Percentiles rank a stretch among this genome's conserved stretches.
These are phyloP conservation scores for Andrena hattorfiana DNA, from an alignment of 2,888 invertebrate genomes.

Conservation along the genomic window DNA sequence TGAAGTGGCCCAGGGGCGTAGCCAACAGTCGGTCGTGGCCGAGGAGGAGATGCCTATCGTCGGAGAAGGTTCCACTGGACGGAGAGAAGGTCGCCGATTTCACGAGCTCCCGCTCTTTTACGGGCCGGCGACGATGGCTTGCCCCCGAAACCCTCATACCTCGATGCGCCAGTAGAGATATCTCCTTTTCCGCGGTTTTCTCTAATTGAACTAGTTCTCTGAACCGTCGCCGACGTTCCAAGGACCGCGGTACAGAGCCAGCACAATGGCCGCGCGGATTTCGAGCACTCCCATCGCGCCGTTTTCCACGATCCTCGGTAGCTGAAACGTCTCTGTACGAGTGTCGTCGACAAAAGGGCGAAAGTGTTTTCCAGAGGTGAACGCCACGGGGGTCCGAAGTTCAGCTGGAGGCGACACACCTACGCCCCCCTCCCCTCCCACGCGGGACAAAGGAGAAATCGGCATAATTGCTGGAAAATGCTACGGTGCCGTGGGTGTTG, in stretches of 20 bases:
- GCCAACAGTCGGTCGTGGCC: conserved; percentile 53
- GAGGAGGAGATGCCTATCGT: conserved; percentile 58
- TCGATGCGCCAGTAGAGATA: conserved; percentile 77
- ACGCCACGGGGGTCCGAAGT: conserved; percentile 52
- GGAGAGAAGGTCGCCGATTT: conserved; percentile 70
- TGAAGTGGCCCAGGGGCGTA: conserved; percentile 64
- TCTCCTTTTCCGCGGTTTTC: conserved; percentile 82
- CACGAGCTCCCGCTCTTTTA: conserved; percentile 68
- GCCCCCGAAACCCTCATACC: conserved; percentile 83
- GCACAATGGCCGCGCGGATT: neutral
- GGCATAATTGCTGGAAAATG: conserved; percentile 25
- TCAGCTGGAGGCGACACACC: neutral
- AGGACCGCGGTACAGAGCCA: conserved; percentile 38
- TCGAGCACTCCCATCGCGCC: neutral
- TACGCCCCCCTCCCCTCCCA: neutral
- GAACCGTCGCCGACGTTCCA: conserved; percentile 55
- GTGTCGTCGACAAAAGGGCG: conserved; percentile 42
- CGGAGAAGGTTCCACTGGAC: conserved; percentile 59
- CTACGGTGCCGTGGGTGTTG: neutral
- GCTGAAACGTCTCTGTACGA: neutral
- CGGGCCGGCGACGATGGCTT: conserved; percentile 71
- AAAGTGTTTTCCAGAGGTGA: conserved; percentile 68
- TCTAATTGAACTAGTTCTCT: conserved; percentile 82
- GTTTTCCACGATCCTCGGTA: conserved; percentile 3
- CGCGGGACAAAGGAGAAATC: conserved; percentile 46